Conservation (phyloP, 2,113 vertebrate species). For the Micronisus gabar region DNA sequence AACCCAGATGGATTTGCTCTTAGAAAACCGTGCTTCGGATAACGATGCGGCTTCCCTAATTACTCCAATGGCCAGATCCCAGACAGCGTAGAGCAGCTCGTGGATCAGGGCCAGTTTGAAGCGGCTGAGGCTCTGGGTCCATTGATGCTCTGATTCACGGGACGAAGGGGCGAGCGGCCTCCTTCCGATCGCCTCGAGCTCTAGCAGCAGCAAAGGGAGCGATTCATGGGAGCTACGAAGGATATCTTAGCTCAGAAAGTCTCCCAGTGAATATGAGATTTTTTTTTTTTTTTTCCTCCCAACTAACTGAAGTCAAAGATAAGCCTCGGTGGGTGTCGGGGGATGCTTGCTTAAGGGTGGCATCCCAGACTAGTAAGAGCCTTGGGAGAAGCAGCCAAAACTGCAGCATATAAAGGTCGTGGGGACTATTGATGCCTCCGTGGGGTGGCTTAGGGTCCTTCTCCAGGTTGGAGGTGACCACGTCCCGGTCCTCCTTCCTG, state of each 20-base stretch:
- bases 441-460: not conserved
- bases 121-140: not conserved
- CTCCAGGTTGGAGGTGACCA: not conserved
- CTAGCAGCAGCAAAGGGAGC: not conserved
- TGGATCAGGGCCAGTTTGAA: not conserved
- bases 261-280: not conserved
- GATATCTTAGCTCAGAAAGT: not conserved
- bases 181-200: not conserved
- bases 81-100: not conserved
- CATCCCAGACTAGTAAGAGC: not conserved
- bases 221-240: not conserved
- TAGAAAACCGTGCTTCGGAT: not conserved
- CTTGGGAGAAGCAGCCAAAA: not conserved
- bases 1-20: not conserved
- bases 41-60: not conserved
- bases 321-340: not conserved
- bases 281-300: too few species aligned
- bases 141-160: not conserved
- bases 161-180: rapidly evolving
- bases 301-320: not conserved
- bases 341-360: not conserved
- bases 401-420: rapidly evolving
- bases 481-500: not conserved
- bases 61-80: not conserved
- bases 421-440: not conserved